These are phyloP conservation scores for Doryteuthis pealeii DNA, from an alignment of 1,140 invertebrate species.

Conservation along the genomic window DNA sequence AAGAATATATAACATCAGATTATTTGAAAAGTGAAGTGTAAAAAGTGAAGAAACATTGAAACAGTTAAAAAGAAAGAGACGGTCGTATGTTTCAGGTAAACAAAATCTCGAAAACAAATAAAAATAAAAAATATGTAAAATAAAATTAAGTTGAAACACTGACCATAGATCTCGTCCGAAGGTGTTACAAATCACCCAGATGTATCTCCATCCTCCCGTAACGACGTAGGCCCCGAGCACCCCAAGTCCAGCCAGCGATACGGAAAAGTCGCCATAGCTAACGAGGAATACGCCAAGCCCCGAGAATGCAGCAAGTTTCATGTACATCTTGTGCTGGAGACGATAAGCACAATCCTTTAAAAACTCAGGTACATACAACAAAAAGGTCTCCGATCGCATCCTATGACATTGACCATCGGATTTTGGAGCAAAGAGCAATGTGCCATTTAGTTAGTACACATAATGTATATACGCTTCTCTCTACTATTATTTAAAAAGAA, in stretches of 20 bases:
- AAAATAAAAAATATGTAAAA: neutral
- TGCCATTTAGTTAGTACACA: too few relatives aligned
- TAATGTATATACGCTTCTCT: too few relatives aligned
- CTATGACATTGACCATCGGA: too few relatives aligned
- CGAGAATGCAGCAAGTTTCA: neutral
- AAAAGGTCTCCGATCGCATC: too few relatives aligned
- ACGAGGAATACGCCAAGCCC: neutral
- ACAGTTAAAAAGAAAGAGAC: too few relatives aligned
- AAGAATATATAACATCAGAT: too few relatives aligned
- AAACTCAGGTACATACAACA: neutral
- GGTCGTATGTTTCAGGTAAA: too few relatives aligned
- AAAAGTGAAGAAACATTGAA: too few relatives aligned
- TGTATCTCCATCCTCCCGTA: slow-evolving; percentile 49
- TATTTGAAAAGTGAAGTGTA: too few relatives aligned
- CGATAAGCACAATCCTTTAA: neutral
- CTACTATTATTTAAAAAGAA: too few relatives aligned
- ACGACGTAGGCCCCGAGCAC: slow-evolving; percentile 40
- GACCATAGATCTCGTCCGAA: slow-evolving; percentile 44
- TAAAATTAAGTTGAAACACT: slow-evolving; percentile 9
- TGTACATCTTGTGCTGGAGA: neutral
- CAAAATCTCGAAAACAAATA: too few relatives aligned
- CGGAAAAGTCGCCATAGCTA: neutral
- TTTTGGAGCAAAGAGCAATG: too few relatives aligned
- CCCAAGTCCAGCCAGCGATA: slow-evolving; percentile 20
- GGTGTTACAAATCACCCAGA: slow-evolving; percentile 41